Evolutionary conservation across 2,113 vertebrate genomes (phyloP).

Genomic region (Crotalus horridus): DNA sequence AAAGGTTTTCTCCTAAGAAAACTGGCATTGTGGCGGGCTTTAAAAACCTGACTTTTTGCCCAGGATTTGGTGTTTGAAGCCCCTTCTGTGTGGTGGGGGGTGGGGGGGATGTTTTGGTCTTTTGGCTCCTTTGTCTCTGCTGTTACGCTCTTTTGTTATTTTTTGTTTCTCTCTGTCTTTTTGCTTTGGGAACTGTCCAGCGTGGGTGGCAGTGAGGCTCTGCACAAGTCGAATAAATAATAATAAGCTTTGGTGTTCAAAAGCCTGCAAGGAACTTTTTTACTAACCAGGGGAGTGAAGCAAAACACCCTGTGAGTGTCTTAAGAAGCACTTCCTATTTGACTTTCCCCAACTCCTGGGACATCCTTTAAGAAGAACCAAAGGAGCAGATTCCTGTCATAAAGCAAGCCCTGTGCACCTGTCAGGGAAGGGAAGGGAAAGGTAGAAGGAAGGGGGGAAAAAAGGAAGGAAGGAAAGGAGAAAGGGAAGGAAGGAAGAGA

Average conservation of each 20-base stretch:
- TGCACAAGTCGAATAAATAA: neutral
- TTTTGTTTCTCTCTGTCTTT: neutral
- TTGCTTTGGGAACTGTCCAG: neutral
- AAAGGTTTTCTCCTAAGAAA: neutral
- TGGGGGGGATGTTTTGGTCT: neutral
- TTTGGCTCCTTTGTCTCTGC: neutral
- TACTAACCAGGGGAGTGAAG: neutral
- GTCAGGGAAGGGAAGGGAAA: too few species aligned
- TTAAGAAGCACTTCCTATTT: neutral
- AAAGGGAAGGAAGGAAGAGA: fast-evolving
- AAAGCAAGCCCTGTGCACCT: fast-evolving
- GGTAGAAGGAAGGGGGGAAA: too few species aligned
- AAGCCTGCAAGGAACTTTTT: neutral
- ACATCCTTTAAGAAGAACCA: neutral
- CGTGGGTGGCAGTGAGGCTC: neutral
- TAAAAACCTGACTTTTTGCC: neutral
- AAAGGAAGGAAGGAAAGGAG: too few species aligned
- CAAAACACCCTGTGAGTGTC: neutral
- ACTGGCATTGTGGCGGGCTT: neutral
- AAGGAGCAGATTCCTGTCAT: neutral
- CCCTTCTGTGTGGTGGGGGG: neutral
- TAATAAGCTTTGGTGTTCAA: neutral
- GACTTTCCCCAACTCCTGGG: neutral
- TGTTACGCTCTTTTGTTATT: neutral
- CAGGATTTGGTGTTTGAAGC: neutral